phyloP scores from a whole-genome alignment of 2,113 vertebrate genomes.

The Cairina moschata region DNA sequence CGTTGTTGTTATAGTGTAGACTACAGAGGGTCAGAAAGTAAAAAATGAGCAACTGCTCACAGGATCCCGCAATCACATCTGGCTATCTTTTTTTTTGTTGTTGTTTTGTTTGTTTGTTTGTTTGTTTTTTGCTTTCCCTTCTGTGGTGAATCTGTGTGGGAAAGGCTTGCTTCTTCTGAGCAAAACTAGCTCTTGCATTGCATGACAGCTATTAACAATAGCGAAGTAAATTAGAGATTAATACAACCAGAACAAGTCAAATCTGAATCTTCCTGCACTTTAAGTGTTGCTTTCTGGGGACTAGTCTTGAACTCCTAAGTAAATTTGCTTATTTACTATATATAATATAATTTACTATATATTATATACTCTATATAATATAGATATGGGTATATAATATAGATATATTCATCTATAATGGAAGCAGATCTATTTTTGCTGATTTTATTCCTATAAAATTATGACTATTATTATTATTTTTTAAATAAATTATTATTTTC shows the following conservation, averaged over 20 bases:
- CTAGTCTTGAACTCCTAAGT: neutral
- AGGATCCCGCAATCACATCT: neutral
- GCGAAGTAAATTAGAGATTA: neutral
- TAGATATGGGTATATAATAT: too few relatives aligned
- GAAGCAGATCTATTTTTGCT: neutral
- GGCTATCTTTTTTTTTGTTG: neutral
- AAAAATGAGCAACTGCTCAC: neutral
- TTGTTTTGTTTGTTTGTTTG: neutral
- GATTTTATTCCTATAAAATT: neutral
- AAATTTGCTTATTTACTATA: neutral
- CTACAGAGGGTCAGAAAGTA: neutral
- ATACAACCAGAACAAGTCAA: neutral
- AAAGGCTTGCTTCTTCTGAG: neutral
- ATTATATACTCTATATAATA: too few relatives aligned
- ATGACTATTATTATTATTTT: neutral
- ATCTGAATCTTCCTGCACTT: neutral
- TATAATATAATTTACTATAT: too few relatives aligned
- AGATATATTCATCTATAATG: neutral
- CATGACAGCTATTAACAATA: neutral
- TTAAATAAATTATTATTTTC: neutral
- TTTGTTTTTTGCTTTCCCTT: neutral
- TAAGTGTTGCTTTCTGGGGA: neutral
- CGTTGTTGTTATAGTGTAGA: neutral
- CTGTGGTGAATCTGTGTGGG: neutral
- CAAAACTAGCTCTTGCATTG: neutral